phyloP scores from a whole-genome alignment of 2,888 invertebrate genomes.

The Sepioteuthis lessoniana region DNA sequence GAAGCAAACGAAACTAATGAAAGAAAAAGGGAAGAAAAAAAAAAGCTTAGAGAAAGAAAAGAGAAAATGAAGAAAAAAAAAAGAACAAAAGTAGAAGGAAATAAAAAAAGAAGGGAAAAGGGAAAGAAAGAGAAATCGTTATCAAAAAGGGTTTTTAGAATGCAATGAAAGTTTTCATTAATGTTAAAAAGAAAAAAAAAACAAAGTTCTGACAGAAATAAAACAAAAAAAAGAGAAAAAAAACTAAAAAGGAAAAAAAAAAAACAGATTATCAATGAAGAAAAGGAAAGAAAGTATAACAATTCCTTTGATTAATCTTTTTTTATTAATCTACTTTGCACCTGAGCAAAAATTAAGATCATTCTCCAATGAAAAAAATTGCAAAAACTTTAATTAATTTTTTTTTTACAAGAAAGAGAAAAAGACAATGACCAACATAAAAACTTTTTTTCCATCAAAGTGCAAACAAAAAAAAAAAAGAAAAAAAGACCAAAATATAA shows the following conservation, averaged over 20 bases:
- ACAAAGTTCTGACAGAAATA: not conserved
- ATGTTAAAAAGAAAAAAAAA: not conserved
- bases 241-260: not conserved
- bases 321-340: not conserved
- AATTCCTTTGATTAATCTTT: conserved; percentile 33
- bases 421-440: not conserved
- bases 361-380: not conserved
- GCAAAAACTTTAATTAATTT: not conserved
- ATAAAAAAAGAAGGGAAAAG: not conserved
- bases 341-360: not conserved
- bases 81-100: not conserved
- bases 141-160: not conserved
- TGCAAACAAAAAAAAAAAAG: not conserved
- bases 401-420: not conserved
- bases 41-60: not conserved
- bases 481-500: too few relatives aligned
- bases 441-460: not conserved
- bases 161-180: not conserved
- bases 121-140: not conserved
- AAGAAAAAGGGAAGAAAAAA: not conserved
- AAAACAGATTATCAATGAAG: not conserved
- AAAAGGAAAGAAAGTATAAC: not conserved
- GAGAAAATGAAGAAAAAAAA: too few relatives aligned
- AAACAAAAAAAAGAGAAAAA: not conserved
- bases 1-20: not conserved